phyloP scores from a whole-genome alignment of 2,797 vertebrate species.

The Intellagama lesueurii region DNA sequence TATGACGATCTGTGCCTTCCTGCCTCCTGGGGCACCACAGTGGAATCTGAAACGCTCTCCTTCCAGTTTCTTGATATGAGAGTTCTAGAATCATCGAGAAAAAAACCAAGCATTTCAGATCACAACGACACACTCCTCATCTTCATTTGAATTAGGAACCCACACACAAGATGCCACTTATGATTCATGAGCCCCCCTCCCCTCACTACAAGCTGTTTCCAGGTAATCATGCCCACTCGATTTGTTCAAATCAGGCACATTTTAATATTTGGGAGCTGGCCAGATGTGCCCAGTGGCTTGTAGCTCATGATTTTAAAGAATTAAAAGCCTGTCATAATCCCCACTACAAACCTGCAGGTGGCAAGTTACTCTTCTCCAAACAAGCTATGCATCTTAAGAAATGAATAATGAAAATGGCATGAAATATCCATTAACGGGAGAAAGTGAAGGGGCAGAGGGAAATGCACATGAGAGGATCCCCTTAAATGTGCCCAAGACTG shows the following conservation, averaged over 20 bases:
- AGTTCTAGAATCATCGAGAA: constrained; percentile 80
- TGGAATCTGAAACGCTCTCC: constrained; percentile 86
- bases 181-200: background rate
- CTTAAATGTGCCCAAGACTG: background rate
- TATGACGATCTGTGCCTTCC: constrained; percentile 85
- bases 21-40: constrained; percentile 79
- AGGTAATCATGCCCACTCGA: background rate
- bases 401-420: too few species aligned
- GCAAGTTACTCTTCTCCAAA: background rate
- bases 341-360: background rate
- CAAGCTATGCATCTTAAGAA: too few species aligned
- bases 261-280: background rate
- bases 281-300: too few species aligned
- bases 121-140: background rate
- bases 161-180: background rate
- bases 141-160: background rate
- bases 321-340: background rate
- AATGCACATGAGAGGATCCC: background rate
- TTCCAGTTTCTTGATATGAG: constrained; percentile 86
- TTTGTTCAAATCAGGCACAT: background rate
- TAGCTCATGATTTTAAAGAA: background rate
- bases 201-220: background rate
- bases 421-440: background rate
- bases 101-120: background rate
- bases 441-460: background rate